Percentiles rank a stretch among this genome's conserved stretches.
These are phyloP conservation scores for Uropsilus gracilis DNA, from an alignment of 2,113 vertebrate species.

Conservation along the genomic window DNA sequence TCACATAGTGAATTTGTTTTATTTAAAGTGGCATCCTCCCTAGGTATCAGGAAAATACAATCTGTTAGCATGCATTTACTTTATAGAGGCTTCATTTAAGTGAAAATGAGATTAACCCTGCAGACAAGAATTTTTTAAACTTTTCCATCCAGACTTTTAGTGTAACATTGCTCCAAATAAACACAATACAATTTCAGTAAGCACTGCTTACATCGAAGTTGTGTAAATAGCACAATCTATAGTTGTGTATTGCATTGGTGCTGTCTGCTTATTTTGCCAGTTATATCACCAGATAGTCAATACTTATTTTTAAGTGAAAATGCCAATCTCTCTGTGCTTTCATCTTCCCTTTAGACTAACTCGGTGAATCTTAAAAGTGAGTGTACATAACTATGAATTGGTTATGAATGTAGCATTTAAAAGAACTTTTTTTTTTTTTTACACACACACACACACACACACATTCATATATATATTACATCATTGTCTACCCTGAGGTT, in stretches of 20 bases:
- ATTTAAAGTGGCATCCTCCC: not conserved
- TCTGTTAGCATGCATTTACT: not conserved
- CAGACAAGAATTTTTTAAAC: not conserved
- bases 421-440: not conserved
- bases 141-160: not conserved
- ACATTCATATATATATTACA: too few relatives aligned
- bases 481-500: too few relatives aligned
- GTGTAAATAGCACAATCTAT: not conserved
- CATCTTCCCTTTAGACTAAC: not conserved
- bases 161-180: not conserved
- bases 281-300: not conserved
- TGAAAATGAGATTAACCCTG: not conserved
- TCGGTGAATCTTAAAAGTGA: not conserved
- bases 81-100: not conserved
- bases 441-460: too few relatives aligned
- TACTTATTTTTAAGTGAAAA: not conserved
- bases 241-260: fast-evolving
- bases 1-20: not conserved
- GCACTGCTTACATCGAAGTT: not conserved
- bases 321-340: not conserved
- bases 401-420: not conserved
- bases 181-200: not conserved
- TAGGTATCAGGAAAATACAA: not conserved
- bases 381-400: not conserved
- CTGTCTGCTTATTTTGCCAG: not conserved